A percentile compares a stretch with the other conserved stretches of the same genome.
phyloP scores from a whole-genome alignment of 2,797 vertebrate genomes.

The Triplophysa yarkandensis region DNA sequence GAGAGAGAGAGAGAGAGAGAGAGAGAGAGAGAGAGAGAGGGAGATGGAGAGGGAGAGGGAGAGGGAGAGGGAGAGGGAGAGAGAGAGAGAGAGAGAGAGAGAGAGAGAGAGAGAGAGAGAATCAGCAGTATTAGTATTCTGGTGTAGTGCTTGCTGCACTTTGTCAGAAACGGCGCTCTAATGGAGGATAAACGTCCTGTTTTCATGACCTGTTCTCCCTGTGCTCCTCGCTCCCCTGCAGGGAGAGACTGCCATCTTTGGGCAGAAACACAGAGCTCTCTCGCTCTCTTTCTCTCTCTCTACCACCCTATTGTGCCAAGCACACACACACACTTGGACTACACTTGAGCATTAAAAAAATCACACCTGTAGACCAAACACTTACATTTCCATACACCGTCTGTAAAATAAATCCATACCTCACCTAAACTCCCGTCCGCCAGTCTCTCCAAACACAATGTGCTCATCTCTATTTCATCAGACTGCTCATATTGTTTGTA shows the following conservation, averaged over 20 bases:
- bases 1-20: slow-evolving; percentile 39
- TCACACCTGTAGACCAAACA: neutral
- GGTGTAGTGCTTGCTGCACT: slow-evolving; percentile 66
- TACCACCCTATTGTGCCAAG: slow-evolving; percentile 8
- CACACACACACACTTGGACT: neutral
- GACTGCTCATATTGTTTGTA: neutral
- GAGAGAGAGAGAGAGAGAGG: slow-evolving; percentile 41
- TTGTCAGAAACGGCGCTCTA: slow-evolving; percentile 75
- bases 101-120: slow-evolving; percentile 28
- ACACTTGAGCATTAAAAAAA: neutral
- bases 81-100: slow-evolving; percentile 24
- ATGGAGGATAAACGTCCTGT: slow-evolving; percentile 73
- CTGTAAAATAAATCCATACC: slow-evolving; percentile 22
- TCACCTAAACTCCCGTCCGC: slow-evolving; percentile 7
- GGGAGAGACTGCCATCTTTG: slow-evolving; percentile 80
- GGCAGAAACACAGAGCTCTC: slow-evolving; percentile 60
- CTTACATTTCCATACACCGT: neutral
- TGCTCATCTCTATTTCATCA: slow-evolving; percentile 5
- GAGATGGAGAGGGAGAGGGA: slow-evolving; percentile 38
- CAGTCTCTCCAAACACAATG: slow-evolving; percentile 7
- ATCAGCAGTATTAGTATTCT: slow-evolving; percentile 71
- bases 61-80: slow-evolving; percentile 32
- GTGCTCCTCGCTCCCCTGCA: slow-evolving; percentile 64
- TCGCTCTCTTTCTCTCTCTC: slow-evolving; percentile 20
- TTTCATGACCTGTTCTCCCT: slow-evolving; percentile 66